phyloP scores from a whole-genome alignment of 1,140 invertebrate species.

The Diprion similis region DNA sequence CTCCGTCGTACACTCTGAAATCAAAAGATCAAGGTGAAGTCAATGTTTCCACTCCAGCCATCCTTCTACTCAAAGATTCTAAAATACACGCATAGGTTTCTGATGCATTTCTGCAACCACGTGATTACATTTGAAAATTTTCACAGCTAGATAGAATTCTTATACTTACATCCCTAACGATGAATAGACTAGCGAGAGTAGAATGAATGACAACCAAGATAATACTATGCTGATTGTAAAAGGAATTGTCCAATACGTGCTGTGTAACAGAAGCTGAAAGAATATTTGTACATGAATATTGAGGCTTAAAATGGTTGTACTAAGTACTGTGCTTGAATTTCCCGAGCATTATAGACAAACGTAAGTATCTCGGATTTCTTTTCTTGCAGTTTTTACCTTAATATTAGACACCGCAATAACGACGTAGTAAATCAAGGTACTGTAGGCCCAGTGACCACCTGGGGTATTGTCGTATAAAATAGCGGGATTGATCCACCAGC shows the following conservation, averaged over 20 bases:
- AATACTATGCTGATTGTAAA: constrained; percentile 66
- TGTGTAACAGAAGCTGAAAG: constrained; percentile 69
- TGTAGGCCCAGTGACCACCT: constrained; percentile 57
- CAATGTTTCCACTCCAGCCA: background rate
- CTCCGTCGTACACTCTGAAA: constrained; percentile 66
- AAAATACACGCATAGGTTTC: too few species aligned
- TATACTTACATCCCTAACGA: constrained; percentile 66
- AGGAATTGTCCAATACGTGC: constrained; percentile 69
- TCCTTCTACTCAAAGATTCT: too few species aligned
- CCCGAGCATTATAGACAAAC: constrained; percentile 38
- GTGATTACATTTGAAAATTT: background rate
- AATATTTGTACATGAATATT: constrained; percentile 23
- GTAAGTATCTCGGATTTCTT: constrained; percentile 20
- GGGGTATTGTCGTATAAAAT: constrained; percentile 50
- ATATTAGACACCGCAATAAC: constrained; percentile 62
- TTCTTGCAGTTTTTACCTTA: constrained; percentile 53
- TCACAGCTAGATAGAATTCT: background rate
- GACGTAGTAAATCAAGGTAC: constrained; percentile 59
- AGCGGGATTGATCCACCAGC: constrained; percentile 53
- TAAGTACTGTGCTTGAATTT: constrained; percentile 41
- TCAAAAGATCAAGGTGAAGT: background rate
- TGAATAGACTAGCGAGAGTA: constrained; percentile 67
- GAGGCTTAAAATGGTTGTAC: constrained; percentile 1
- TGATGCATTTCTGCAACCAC: background rate
- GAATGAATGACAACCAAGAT: constrained; percentile 68